Evolutionary conservation across 2,888 invertebrate genomes (phyloP).

Genomic region (Caenorhabditis plicata): DNA sequence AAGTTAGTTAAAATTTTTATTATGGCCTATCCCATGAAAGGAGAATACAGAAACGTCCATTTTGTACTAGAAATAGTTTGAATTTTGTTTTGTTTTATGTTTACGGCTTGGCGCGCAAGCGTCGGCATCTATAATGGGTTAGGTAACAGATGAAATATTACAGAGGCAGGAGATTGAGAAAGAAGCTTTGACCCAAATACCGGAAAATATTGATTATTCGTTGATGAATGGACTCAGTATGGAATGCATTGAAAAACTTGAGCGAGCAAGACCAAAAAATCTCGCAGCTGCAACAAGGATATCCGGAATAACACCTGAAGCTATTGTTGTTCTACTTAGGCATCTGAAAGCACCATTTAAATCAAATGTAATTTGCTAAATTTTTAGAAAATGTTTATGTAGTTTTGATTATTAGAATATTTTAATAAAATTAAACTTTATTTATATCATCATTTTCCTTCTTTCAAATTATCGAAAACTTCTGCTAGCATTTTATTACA

Average conservation of each 20-base stretch:
- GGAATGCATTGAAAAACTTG: slow-evolving; percentile 63
- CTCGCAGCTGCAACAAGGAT: slow-evolving; percentile 63
- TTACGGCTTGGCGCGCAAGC: no score
- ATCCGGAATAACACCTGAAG: slow-evolving; percentile 58
- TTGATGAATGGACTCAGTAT: slow-evolving; percentile 74
- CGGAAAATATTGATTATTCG: slow-evolving; percentile 52
- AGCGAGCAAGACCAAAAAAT: slow-evolving; percentile 53
- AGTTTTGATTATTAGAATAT: neutral
- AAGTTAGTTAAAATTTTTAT: no score
- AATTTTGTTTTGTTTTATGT: neutral
- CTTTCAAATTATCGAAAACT: slow-evolving; percentile 55
- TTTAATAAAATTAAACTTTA: neutral
- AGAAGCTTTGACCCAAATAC: slow-evolving; percentile 47
- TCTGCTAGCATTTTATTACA: slow-evolving; percentile 80
- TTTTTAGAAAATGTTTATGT: neutral
- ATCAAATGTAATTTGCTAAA: neutral
- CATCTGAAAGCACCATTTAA: slow-evolving; percentile 27
- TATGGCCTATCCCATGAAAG: no score
- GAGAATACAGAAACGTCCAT: slow-evolving; percentile 30
- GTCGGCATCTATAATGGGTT: no score
- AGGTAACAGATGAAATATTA: no score
- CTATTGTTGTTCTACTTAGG: slow-evolving; percentile 44
- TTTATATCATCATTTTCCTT: slow-evolving; percentile 17
- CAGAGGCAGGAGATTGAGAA: slow-evolving; percentile 47
- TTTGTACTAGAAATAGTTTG: neutral